Conservation (phyloP, 2,888 invertebrate genomes). For the Temnothorax unifasciatus region DNA sequence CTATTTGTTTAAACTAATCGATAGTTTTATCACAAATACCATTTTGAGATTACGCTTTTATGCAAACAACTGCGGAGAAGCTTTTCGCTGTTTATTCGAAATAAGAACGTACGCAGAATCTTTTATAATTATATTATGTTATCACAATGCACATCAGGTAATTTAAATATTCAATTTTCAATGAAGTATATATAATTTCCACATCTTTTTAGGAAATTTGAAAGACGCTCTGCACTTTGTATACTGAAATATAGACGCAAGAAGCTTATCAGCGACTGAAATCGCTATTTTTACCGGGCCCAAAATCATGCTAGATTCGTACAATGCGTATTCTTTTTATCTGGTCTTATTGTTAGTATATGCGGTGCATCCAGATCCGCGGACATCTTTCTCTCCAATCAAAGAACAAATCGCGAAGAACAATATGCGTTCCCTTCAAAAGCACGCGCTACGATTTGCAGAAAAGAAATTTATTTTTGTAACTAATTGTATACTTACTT, state of each 20-base stretch:
- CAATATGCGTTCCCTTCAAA: conserved; percentile 59
- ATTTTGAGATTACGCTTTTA: conserved; percentile 57
- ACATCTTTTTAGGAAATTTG: background rate
- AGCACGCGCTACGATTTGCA: conserved; percentile 73
- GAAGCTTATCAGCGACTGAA: conserved; percentile 50
- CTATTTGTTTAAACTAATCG: conserved; percentile 39
- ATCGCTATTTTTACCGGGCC: conserved; percentile 47
- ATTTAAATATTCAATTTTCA: background rate
- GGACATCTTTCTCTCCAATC: conserved; percentile 56
- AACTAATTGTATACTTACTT: conserved; percentile 81
- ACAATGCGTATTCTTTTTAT: conserved; percentile 52
- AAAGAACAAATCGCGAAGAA: conserved; percentile 38
- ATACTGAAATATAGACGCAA: background rate
- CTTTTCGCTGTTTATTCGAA: conserved; percentile 10
- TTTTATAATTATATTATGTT: conserved; percentile 14
- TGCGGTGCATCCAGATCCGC: conserved; percentile 27
- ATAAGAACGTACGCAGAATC: background rate
- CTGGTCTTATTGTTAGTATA: conserved; percentile 49
- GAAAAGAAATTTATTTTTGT: conserved; percentile 83
- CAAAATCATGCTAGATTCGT: conserved; percentile 22
- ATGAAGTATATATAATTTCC: background rate
- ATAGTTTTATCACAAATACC: conserved; percentile 47
- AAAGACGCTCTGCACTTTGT: background rate
- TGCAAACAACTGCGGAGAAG: conserved; percentile 21
- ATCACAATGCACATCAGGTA: background rate